Conservation (phyloP, 2,888 invertebrate genomes). For the Drosophila aldrichi region DNA sequence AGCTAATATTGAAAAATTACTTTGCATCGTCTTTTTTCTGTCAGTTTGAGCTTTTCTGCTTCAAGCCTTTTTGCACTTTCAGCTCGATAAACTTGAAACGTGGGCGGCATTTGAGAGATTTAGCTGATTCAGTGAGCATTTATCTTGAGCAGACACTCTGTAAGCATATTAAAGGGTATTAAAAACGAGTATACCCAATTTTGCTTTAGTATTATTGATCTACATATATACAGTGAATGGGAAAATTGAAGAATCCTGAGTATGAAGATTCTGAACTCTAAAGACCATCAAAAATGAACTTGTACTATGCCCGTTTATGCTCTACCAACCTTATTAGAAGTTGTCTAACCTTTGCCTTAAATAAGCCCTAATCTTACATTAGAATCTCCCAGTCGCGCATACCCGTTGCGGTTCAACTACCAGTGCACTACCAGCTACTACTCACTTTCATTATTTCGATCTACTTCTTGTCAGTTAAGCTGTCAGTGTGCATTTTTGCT, state of each 20-base stretch:
- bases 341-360: neutral
- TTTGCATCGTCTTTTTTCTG: conserved; percentile 31
- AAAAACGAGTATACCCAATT: neutral
- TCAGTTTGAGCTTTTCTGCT: neutral
- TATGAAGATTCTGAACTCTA: too few species aligned
- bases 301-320: neutral
- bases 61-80: conserved; percentile 1
- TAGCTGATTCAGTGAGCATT: neutral
- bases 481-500: conserved; percentile 78
- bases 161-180: neutral
- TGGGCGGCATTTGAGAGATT: neutral
- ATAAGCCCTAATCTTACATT: neutral
- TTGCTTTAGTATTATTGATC: too few species aligned
- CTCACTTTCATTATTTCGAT: conserved; percentile 35
- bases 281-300: too few species aligned
- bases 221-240: too few species aligned
- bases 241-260: too few species aligned
- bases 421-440: conserved; percentile 7
- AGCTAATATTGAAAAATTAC: conserved; percentile 78
- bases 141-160: neutral
- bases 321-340: neutral
- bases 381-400: neutral
- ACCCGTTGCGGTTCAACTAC: neutral
- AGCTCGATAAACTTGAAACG: neutral
- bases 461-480: conserved; percentile 62